Percentiles rank a stretch among this genome's conserved stretches.
phyloP scores from a whole-genome alignment of 2,888 invertebrate genomes.

The Acanthosepion pharaonis region DNA sequence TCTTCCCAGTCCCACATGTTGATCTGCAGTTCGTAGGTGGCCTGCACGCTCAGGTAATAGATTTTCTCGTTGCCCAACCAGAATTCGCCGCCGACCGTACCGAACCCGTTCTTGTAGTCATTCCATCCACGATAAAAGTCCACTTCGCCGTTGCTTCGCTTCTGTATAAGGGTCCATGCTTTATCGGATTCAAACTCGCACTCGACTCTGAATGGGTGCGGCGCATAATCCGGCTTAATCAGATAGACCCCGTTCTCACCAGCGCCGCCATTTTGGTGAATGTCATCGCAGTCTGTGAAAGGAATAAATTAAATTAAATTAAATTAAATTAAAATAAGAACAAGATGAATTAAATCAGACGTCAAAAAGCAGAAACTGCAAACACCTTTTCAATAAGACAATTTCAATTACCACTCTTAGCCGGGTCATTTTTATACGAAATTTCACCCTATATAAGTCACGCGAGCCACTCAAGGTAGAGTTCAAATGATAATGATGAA shows the following conservation, averaged over 20 bases:
- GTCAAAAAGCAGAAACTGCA: not conserved
- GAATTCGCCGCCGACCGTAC: constrained; percentile 82
- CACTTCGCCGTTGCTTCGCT: constrained; percentile 83
- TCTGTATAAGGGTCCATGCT: constrained; percentile 84
- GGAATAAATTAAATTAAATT: not conserved
- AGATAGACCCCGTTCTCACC: constrained; percentile 50
- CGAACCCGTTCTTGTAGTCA: constrained; percentile 87
- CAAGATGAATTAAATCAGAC: too few relatives aligned
- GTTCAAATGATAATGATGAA: too few relatives aligned
- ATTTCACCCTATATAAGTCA: too few relatives aligned
- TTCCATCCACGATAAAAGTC: constrained; percentile 89
- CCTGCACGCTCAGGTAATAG: constrained; percentile 80
- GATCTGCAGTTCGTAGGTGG: constrained; percentile 53
- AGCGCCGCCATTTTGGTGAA: constrained; percentile 46
- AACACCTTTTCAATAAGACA: too few relatives aligned
- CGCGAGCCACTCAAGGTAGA: too few relatives aligned
- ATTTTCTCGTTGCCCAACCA: constrained; percentile 90
- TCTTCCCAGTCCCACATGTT: constrained; percentile 57
- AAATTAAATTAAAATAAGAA: not conserved
- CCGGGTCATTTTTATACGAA: too few relatives aligned
- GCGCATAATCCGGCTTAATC: constrained; percentile 50
- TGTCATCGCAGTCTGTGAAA: constrained; percentile 54
- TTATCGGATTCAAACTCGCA: constrained; percentile 51
- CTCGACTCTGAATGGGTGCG: constrained; percentile 50
- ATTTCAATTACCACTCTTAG: too few relatives aligned